A percentile compares a stretch with the other conserved stretches of the same genome.
phyloP scores from a whole-genome alignment of 2,113 vertebrate species.

The Tympanuchus pallidicinctus region DNA sequence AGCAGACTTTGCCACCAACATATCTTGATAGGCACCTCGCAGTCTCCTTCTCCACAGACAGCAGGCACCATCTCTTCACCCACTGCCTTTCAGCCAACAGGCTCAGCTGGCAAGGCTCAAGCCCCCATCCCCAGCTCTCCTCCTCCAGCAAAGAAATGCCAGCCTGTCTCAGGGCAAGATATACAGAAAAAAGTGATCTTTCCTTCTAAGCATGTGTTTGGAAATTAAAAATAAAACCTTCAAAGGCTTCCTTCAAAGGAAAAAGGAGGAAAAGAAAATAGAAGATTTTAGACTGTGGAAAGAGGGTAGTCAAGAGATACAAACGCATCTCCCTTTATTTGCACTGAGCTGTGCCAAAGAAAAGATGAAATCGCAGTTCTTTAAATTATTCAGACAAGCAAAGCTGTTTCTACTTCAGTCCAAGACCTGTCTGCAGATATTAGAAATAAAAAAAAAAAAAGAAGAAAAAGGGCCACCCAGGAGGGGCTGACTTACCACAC shows the following conservation, averaged over 20 bases:
- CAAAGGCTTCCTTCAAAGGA: background rate
- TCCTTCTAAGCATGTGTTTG: background rate
- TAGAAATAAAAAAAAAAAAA: no score
- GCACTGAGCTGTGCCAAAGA: conserved; percentile 1
- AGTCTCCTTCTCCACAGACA: background rate
- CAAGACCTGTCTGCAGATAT: rapidly evolving
- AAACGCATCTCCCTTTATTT: background rate
- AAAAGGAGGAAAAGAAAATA: background rate
- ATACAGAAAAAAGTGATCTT: background rate
- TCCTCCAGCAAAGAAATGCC: background rate
- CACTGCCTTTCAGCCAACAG: rapidly evolving
- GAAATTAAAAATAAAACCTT: conserved; percentile 11
- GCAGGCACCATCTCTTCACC: background rate
- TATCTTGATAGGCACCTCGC: rapidly evolving
- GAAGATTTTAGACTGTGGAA: background rate
- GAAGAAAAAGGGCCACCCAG: background rate
- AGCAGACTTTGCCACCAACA: background rate
- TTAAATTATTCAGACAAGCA: background rate
- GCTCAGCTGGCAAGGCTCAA: background rate
- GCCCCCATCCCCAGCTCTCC: background rate
- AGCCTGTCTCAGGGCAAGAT: background rate
- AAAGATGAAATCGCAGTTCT: background rate
- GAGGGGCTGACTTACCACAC: background rate
- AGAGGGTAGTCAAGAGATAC: background rate
- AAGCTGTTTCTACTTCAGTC: conserved; percentile 11